Evolutionary conservation across 2,888 invertebrate genomes (phyloP).

Genomic region (Cheilosia variabilis): DNA sequence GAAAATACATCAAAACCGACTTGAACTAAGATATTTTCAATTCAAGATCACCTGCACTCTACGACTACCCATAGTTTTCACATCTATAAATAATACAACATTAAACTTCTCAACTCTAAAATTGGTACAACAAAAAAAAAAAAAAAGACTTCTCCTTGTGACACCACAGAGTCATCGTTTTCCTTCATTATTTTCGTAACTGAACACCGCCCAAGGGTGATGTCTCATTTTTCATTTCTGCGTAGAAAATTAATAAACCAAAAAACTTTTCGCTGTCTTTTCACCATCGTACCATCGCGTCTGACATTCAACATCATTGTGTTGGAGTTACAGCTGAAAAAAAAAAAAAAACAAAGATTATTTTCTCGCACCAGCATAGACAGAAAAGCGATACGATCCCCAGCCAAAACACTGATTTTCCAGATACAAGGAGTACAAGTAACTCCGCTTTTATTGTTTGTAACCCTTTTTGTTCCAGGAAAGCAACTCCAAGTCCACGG

Average conservation of each 20-base stretch:
- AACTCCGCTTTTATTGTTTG: constrained; percentile 42
- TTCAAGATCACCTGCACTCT: too few species aligned
- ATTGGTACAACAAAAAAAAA: constrained; percentile 11
- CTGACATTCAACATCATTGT: constrained; percentile 48
- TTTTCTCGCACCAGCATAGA: constrained; percentile 34
- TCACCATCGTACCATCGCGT: constrained; percentile 8
- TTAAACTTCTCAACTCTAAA: neutral
- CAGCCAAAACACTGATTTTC: constrained; percentile 18
- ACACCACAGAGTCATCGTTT: constrained; percentile 49
- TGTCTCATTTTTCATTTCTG: constrained; percentile 71
- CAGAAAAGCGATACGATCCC: constrained; percentile 41
- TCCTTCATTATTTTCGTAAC: constrained; percentile 69
- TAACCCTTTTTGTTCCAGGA: constrained; percentile 35
- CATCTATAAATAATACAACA: too few species aligned
- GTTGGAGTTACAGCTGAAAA: constrained; percentile 13
- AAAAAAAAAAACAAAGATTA: constrained; percentile 43
- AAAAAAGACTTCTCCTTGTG: neutral
- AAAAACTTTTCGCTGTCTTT: constrained; percentile 35
- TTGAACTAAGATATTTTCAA: too few species aligned
- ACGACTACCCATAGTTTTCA: too few species aligned
- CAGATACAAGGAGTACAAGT: constrained; percentile 19
- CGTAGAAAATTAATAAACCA: constrained; percentile 72
- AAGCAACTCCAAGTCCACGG: constrained; percentile 36
- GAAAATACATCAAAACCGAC: too few species aligned
- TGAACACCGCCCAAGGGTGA: constrained; percentile 59